Evolutionary conservation across 2,888 invertebrate genomes (phyloP), one percentile per base, ranked within the genome.

Genomic region (Teleogryllus oceanicus): DNA sequence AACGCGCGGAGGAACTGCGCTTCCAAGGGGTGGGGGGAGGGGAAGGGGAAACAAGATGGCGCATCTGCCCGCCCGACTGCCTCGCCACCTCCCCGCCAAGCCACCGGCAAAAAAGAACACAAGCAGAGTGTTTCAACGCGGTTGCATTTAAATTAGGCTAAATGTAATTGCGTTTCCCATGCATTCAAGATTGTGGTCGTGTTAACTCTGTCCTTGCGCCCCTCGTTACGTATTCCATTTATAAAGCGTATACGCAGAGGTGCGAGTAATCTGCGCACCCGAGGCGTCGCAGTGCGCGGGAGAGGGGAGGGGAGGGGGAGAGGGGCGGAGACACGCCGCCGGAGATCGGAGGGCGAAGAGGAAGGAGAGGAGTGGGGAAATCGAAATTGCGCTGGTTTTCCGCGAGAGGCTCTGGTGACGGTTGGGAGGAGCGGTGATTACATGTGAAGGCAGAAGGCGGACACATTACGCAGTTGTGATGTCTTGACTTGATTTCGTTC

Each of bases 81-180:
- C 62, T 8, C 62, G 62, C n/a, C 16, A 16, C 62, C 4, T 11
- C 62, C 62, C n/a, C 62, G 62, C n/a, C 16, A 13, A 18, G 62
- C 62, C n/a, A 62, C 62, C 62, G 16, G 16, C 62, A n/a, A 62
- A 62, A 3, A n/a, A 62, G 62, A n/a, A 62, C 37, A 37, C 37
- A 62, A 62, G 62, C 16, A 8, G n/a, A 62, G 62, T 62, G 62
- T 62, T 62, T 62, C 62, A 62, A 62, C 62, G 62, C 62, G 62
- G 62, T 62, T 62, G 62, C 62, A 62, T 62, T 62, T 62, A 62
- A 62, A 62, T 62, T 62, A 62, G 16, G 62, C n/a, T 62, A 62
- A 62, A 62, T 62, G 62, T 62, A 62, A 62, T 62, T 62, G 62
- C n/a, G 62, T 62, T 62, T 13, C 16, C n/a, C 62, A 62, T 62